A percentile compares a stretch with the other conserved stretches of the same genome.
Evolutionary conservation across 2,113 vertebrate genomes (phyloP).

Genomic region (Hassar affinis): DNA sequence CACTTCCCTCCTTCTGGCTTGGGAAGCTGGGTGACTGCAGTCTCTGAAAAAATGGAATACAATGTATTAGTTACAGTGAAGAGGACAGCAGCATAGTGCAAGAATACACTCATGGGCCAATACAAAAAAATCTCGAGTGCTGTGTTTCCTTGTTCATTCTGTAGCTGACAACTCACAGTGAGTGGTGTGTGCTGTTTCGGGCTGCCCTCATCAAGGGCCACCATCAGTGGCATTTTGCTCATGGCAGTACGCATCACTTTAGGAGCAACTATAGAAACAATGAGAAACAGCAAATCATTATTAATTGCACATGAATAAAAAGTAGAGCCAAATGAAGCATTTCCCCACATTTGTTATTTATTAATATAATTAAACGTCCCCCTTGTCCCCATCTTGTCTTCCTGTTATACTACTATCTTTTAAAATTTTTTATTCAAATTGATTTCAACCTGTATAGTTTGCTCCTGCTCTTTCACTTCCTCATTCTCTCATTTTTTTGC

Average conservation of each 20-base stretch:
- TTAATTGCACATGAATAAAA: not conserved
- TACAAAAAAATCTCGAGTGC: not conserved
- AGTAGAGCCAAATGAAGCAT: not conserved
- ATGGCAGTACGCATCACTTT: conserved; percentile 69
- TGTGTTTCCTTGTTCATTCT: not conserved
- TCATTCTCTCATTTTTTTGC: not conserved
- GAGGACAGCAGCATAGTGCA: not conserved
- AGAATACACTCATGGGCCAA: not conserved
- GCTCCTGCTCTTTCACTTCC: not conserved
- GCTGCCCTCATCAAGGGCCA: conserved; percentile 45
- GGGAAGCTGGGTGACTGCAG: conserved; percentile 22
- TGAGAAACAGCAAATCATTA: not conserved
- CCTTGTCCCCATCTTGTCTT: not conserved
- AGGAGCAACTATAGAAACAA: conserved; percentile 46
- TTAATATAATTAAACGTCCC: not conserved
- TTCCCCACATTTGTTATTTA: not conserved
- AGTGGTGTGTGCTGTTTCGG: conserved; percentile 42
- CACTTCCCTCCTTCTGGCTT: conserved; percentile 45
- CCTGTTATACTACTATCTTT: too few species aligned
- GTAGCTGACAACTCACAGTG: conserved; percentile 53
- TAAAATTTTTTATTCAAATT: not conserved
- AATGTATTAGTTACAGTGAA: not conserved
- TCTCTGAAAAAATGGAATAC: conserved; percentile 21
- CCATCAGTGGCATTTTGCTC: conserved; percentile 65
- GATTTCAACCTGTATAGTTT: not conserved